Conservation (phyloP, 2,797 vertebrate species). For the Xyrichtys novacula region DNA sequence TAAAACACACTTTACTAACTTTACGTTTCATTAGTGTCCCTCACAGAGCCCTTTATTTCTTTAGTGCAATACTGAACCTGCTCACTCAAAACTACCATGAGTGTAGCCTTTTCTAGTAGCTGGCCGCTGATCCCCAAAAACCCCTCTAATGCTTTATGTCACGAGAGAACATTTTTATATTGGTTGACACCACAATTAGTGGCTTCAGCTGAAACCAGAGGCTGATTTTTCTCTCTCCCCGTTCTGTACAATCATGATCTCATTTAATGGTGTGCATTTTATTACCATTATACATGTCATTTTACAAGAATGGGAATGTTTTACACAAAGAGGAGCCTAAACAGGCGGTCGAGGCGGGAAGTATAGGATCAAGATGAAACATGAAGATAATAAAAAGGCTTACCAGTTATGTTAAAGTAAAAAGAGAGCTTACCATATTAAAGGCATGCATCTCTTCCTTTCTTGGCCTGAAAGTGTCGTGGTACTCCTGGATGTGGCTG, state of each 20-base stretch:
- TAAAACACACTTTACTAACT: neutral
- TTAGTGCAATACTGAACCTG: neutral
- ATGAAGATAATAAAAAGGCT: neutral
- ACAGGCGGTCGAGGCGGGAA: constrained; percentile 19
- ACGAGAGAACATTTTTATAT: constrained; percentile 44
- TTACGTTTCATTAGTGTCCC: neutral
- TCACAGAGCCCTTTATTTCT: neutral
- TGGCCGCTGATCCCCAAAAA: constrained; percentile 35
- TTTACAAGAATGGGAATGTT: constrained; percentile 38
- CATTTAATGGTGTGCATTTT: constrained; percentile 43
- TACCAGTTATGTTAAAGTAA: neutral
- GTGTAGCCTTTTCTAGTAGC: constrained; percentile 34
- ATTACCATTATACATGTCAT: constrained; percentile 19
- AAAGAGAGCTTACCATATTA: constrained; percentile 89
- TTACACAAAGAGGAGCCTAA: constrained; percentile 13
- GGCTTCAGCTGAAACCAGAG: constrained; percentile 32
- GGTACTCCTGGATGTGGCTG: constrained; percentile 88
- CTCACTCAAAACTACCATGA: constrained; percentile 28
- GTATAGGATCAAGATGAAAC: constrained; percentile 6
- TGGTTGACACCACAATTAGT: constrained; percentile 62
- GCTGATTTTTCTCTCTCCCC: constrained; percentile 45
- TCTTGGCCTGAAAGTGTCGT: constrained; percentile 86
- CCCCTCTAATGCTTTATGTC: constrained; percentile 58
- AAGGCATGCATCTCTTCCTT: constrained; percentile 94
- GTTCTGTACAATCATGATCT: constrained; percentile 42